Conservation (phyloP, 2,888 invertebrate genomes). For the Argynnis bischoffii region DNA sequence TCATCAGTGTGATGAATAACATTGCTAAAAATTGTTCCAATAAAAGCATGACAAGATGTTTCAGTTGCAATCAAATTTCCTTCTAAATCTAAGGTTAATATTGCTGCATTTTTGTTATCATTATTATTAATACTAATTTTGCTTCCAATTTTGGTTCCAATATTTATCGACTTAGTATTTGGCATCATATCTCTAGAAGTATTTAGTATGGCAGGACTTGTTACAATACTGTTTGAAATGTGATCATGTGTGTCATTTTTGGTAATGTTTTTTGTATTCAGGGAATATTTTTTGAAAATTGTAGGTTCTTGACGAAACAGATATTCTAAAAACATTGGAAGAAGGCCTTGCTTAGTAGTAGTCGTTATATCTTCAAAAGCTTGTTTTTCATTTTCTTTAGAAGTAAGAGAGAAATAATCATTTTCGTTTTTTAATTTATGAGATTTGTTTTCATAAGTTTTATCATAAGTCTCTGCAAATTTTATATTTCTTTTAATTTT, state of each 20-base stretch:
- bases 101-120: conserved; percentile 18
- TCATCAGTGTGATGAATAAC: conserved; percentile 52
- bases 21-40: conserved; percentile 68
- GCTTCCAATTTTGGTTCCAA: too few species aligned
- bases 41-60: conserved; percentile 69
- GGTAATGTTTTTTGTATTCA: not conserved
- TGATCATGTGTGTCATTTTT: not conserved
- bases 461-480: not conserved
- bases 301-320: conserved; percentile 47
- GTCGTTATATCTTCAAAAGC: conserved; percentile 33
- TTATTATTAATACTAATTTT: not conserved
- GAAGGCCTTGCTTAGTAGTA: conserved; percentile 44
- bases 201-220: not conserved
- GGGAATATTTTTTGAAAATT: conserved; percentile 14
- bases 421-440: not conserved
- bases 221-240: not conserved
- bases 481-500: conserved; percentile 23
- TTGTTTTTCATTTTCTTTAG: conserved; percentile 4
- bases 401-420: not conserved
- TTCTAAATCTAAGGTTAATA: conserved; percentile 63
- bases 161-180: not conserved
- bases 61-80: conserved; percentile 69
- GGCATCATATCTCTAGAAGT: too few species aligned
- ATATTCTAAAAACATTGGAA: conserved; percentile 61
- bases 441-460: not conserved